phyloP scores from a whole-genome alignment of 2,888 invertebrate genomes.

The Drosophila nigritarsus region DNA sequence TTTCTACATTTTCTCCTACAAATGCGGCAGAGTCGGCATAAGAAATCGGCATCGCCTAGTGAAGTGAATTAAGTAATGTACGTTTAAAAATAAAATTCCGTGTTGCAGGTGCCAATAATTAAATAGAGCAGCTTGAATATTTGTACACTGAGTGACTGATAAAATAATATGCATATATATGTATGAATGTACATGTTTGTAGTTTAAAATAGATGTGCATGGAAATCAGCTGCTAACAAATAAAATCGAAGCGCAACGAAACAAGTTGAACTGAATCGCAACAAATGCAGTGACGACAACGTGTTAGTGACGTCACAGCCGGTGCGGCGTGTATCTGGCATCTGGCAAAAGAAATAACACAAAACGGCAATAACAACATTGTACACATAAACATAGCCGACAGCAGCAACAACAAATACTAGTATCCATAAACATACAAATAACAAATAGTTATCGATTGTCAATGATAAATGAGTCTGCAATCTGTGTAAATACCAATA shows the following conservation, averaged over 20 bases:
- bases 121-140: slow-evolving; percentile 42
- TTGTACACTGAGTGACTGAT: slow-evolving; percentile 55
- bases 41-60: slow-evolving; percentile 52
- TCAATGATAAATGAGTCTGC: slow-evolving; percentile 55
- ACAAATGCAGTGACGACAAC: slow-evolving; percentile 50
- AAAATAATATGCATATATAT: slow-evolving; percentile 51
- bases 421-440: slow-evolving; percentile 47
- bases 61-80: slow-evolving; percentile 66
- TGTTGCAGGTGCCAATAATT: slow-evolving; percentile 54
- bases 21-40: slow-evolving; percentile 47
- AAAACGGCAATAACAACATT: slow-evolving; percentile 46
- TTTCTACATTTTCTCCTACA: slow-evolving; percentile 4
- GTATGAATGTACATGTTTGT: slow-evolving; percentile 10
- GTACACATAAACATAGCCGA: slow-evolving; percentile 36
- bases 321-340: slow-evolving; percentile 52
- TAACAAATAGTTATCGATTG: slow-evolving; percentile 48
- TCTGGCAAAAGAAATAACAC: slow-evolving; percentile 67
- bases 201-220: slow-evolving; percentile 62
- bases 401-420: slow-evolving; percentile 47
- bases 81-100: slow-evolving; percentile 69
- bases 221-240: slow-evolving; percentile 67
- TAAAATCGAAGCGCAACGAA: slow-evolving; percentile 26
- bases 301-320: slow-evolving; percentile 69
- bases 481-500: slow-evolving; percentile 46
- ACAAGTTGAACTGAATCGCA: slow-evolving; percentile 37